phyloP scores from a whole-genome alignment of 1,140 invertebrate species.

The Copidosoma floridanum region DNA sequence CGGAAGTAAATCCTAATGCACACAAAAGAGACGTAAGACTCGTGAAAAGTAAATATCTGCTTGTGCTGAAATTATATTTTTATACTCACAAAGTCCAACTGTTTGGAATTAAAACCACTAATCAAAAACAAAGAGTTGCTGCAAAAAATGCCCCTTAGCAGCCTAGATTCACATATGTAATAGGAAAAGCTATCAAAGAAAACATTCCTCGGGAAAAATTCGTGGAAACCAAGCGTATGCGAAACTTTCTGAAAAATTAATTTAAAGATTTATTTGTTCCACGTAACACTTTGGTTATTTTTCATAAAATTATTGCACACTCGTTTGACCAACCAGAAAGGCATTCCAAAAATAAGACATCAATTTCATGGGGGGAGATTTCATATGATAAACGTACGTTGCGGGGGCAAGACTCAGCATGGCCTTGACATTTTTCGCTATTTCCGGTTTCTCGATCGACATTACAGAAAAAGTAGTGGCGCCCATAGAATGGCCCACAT shows the following conservation, averaged over 20 bases:
- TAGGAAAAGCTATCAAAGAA: conserved; percentile 54
- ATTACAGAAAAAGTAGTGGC: conserved; percentile 56
- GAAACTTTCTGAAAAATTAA: conserved; percentile 29
- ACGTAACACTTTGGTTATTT: neutral
- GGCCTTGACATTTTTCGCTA: conserved; percentile 54
- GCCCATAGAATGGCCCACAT: conserved; percentile 65
- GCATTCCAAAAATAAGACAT: conserved; percentile 32
- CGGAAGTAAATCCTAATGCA: too few relatives aligned
- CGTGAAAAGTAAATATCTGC: too few relatives aligned
- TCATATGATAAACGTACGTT: conserved; percentile 42
- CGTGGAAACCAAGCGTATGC: conserved; percentile 51
- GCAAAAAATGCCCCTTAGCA: conserved; percentile 56
- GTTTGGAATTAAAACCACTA: conserved; percentile 61
- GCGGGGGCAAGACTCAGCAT: conserved; percentile 52
- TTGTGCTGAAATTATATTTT: neutral
- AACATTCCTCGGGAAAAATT: conserved; percentile 58
- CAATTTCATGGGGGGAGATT: conserved; percentile 37
- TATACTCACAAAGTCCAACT: conserved; percentile 49
- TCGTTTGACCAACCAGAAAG: conserved; percentile 33
- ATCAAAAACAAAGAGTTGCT: conserved; percentile 65
- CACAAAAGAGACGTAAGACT: too few relatives aligned
- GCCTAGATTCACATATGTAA: conserved; percentile 55
- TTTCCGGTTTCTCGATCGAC: conserved; percentile 55
- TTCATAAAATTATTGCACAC: neutral
- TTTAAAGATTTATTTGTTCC: neutral